A percentile compares a stretch with the other conserved stretches of the same genome.
Conservation (phyloP, 2,888 invertebrate species). For the Sicus ferrugineus region DNA sequence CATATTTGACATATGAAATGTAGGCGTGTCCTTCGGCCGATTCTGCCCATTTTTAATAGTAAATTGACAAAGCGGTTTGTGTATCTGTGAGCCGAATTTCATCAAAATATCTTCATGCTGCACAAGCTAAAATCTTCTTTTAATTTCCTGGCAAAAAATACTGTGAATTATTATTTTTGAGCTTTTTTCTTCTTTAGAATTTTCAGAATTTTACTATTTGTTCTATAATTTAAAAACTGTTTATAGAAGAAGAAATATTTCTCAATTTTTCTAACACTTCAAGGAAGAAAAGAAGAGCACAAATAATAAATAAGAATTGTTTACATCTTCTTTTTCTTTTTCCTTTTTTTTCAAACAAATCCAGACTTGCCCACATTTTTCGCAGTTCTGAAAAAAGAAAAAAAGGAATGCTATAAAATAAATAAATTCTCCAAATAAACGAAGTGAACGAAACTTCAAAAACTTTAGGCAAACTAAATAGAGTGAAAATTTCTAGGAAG, state of each 20-base stretch:
- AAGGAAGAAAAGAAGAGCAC: not conserved
- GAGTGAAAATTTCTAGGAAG: constrained; percentile 26
- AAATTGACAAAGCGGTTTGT: too few relatives aligned
- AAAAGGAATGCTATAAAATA: not conserved
- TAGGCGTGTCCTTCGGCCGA: too few relatives aligned
- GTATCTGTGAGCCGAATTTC: too few relatives aligned
- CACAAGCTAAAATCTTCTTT: too few relatives aligned
- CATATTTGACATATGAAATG: too few relatives aligned
- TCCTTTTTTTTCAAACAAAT: not conserved
- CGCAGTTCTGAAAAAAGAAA: not conserved
- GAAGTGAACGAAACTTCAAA: constrained; percentile 1
- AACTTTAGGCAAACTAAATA: constrained; percentile 2
- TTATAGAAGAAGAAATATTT: not conserved
- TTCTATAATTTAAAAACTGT: too few relatives aligned
- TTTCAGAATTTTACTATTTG: too few relatives aligned
- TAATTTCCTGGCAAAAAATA: too few relatives aligned
- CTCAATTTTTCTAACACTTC: not conserved
- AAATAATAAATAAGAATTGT: not conserved
- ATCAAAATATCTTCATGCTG: too few relatives aligned
- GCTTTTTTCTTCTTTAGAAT: too few relatives aligned
- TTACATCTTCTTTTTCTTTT: not conserved
- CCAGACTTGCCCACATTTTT: not conserved
- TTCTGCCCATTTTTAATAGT: too few relatives aligned
- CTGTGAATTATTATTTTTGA: too few relatives aligned
- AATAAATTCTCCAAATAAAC: not conserved